Evolutionary conservation across 2,113 vertebrate genomes (phyloP).

Genomic region (Litocranius walleri): DNA sequence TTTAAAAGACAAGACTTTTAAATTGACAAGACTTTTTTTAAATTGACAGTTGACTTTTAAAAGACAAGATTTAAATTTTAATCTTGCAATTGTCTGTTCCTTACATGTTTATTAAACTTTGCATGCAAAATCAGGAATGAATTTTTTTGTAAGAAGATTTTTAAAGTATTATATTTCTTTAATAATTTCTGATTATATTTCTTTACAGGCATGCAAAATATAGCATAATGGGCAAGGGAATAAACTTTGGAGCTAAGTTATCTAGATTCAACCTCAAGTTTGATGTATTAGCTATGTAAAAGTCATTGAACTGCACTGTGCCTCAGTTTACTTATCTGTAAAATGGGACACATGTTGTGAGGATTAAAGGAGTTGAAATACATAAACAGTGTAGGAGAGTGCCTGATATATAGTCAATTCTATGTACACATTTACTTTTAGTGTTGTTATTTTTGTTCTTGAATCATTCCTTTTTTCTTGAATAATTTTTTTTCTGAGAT

Average conservation of each 20-base stretch:
- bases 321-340: background rate
- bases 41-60: background rate
- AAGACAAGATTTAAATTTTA: background rate
- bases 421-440: background rate
- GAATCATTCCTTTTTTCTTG: background rate
- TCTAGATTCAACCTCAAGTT: background rate
- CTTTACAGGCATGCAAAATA: background rate
- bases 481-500: background rate
- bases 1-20: background rate
- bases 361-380: background rate
- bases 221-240: background rate
- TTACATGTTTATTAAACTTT: background rate
- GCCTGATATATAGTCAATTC: background rate
- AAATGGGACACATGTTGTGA: background rate
- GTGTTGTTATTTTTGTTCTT: background rate
- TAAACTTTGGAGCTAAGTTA: background rate
- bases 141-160: background rate
- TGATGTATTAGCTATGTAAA: background rate
- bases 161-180: background rate
- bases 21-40: background rate
- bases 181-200: background rate
- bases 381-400: background rate
- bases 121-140: background rate
- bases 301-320: background rate
- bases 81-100: background rate